Evolutionary conservation across 2,888 invertebrate genomes (phyloP).

Genomic region (Corbicula japonica): DNA sequence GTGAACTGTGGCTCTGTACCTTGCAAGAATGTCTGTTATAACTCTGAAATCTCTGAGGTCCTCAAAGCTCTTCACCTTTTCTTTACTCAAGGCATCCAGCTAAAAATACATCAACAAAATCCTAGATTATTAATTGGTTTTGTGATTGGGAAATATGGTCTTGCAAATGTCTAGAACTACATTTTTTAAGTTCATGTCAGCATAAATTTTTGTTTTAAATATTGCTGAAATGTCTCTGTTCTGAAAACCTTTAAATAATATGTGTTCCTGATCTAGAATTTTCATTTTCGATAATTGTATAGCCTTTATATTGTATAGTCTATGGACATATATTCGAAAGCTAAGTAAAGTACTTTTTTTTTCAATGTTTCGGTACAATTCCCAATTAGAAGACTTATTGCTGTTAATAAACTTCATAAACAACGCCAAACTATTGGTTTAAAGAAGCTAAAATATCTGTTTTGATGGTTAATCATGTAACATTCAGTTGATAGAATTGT

Average conservation of each 20-base stretch:
- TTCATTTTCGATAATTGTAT: no score
- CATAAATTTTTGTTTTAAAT: neutral
- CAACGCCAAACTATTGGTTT: neutral
- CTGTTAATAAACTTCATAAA: no score
- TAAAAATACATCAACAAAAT: slow-evolving; percentile 11
- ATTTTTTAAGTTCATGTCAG: neutral
- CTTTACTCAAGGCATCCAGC: slow-evolving; percentile 56
- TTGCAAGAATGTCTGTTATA: slow-evolving; percentile 20
- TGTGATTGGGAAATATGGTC: neutral
- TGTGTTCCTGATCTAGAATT: no score
- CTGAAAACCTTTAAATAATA: no score
- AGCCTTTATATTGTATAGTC: no score
- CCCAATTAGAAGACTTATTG: no score
- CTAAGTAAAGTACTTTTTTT: no score
- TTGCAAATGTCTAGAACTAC: neutral
- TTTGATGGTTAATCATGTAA: neutral
- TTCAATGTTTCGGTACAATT: no score
- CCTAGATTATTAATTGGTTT: neutral
- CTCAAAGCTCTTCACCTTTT: slow-evolving; percentile 32
- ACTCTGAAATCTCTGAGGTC: slow-evolving; percentile 48
- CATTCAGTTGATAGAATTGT: no score
- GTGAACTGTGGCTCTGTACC: no score
- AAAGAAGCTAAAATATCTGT: neutral
- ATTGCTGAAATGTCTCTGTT: neutral
- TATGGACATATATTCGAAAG: no score